These are phyloP conservation scores for Neotragus moschatus DNA, from an alignment of 2,113 vertebrate species.

Conservation along the genomic window DNA sequence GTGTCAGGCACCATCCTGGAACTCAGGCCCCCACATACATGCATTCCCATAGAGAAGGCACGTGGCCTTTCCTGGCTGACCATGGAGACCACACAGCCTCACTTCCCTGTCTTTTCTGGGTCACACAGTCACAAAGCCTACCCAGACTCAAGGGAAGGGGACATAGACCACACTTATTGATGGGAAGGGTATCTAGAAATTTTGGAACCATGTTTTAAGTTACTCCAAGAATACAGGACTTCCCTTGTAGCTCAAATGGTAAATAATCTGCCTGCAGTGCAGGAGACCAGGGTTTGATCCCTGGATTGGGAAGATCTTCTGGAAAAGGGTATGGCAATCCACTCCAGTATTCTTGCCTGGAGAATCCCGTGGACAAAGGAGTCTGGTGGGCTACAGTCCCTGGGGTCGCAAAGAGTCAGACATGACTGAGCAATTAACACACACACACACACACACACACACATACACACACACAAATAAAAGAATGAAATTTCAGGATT, in stretches of 20 bases:
- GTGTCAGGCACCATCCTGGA: neutral
- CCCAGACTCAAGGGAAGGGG: neutral
- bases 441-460: neutral
- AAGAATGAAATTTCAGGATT: neutral
- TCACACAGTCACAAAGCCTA: neutral
- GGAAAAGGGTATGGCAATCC: neutral
- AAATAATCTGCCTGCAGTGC: neutral
- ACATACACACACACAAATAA: neutral
- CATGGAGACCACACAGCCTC: neutral
- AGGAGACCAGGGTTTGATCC: neutral
- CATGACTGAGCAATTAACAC: neutral
- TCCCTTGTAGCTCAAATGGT: neutral
- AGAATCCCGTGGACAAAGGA: neutral
- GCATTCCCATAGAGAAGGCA: neutral
- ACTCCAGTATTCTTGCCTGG: neutral
- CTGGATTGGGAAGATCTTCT: neutral
- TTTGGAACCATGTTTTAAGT: neutral
- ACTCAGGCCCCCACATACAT: neutral
- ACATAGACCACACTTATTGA: neutral
- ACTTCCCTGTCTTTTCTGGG: neutral
- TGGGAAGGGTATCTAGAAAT: neutral
- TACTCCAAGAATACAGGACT: neutral
- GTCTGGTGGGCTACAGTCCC: neutral
- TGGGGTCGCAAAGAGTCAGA: neutral
- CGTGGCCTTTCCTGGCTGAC: neutral